Conservation (phyloP, 2,888 invertebrate genomes). For the Catocala sponsa region DNA sequence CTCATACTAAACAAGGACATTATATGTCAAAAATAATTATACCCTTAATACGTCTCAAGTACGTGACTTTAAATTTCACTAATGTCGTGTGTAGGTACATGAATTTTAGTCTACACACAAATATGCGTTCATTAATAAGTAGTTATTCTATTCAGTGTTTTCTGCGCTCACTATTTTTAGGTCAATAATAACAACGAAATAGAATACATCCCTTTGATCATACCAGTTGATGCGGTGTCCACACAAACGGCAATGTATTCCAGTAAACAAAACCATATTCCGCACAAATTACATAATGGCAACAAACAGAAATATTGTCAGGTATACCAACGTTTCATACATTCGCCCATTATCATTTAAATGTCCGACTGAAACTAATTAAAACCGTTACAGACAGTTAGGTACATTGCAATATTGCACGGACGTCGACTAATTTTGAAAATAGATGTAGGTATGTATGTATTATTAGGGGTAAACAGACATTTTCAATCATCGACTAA, state of each 20-base stretch:
- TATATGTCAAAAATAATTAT: too few relatives aligned
- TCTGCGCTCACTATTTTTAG: too few relatives aligned
- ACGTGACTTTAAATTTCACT: too few relatives aligned
- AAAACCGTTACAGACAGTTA: conserved; percentile 64
- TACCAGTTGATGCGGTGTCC: not conserved
- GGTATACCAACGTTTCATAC: conserved; percentile 41
- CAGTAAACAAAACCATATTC: conserved; percentile 15
- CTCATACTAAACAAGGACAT: too few relatives aligned
- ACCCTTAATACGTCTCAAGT: too few relatives aligned
- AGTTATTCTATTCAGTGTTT: too few relatives aligned
- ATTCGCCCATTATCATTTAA: conserved; percentile 52
- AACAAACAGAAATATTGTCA: conserved; percentile 36
- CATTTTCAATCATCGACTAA: too few relatives aligned
- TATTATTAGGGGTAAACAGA: not conserved
- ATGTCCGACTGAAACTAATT: conserved; percentile 58
- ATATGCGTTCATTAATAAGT: too few relatives aligned
- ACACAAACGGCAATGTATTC: conserved; percentile 2
- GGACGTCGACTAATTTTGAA: conserved; percentile 50
- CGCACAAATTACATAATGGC: conserved; percentile 27
- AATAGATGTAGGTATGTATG: conserved; percentile 41
- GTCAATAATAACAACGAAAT: not conserved
- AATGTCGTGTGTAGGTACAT: too few relatives aligned
- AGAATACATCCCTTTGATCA: not conserved
- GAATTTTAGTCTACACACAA: too few relatives aligned
- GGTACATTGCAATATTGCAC: conserved; percentile 54